phyloP scores from a whole-genome alignment of 2,113 vertebrate genomes.

The Phaetusa simplex region DNA sequence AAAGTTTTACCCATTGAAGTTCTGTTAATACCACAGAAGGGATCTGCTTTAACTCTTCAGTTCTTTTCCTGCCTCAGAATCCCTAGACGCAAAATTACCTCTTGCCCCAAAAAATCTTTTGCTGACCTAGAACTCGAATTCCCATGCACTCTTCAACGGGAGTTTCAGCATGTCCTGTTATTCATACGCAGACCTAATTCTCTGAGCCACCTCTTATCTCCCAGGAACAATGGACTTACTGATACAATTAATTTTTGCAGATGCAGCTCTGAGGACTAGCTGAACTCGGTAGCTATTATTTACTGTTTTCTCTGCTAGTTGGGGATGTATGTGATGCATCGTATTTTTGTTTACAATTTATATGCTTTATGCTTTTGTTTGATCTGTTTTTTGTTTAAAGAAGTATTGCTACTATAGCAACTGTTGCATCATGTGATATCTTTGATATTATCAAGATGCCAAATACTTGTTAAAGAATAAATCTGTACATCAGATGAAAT shows the following conservation, averaged over 20 bases:
- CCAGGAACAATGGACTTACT: not conserved
- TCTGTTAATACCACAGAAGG: not conserved
- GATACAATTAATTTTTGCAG: not conserved
- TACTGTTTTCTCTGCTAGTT: not conserved
- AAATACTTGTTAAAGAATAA: constrained; percentile 64
- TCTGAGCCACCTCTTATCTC: not conserved
- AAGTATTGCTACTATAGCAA: constrained; percentile 76
- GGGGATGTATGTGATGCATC: not conserved
- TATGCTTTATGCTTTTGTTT: constrained; percentile 69
- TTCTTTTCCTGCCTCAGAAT: not conserved
- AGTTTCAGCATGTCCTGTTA: not conserved
- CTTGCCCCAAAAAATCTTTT: not conserved
- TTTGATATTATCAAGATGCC: constrained; percentile 60
- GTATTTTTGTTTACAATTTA: constrained; percentile 62
- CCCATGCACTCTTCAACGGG: not conserved
- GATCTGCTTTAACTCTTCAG: not conserved
- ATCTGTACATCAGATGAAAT: not conserved
- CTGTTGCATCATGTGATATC: constrained; percentile 61
- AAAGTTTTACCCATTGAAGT: not conserved
- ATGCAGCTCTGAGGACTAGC: not conserved
- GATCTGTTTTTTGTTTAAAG: constrained; percentile 67
- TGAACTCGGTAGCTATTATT: not conserved
- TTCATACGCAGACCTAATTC: not conserved
- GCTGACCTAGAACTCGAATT: not conserved
- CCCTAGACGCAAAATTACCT: not conserved